Base-by-base conservation (phyloP, 2,113 vertebrate genomes). In the Vulpes ferrilata region DNA sequence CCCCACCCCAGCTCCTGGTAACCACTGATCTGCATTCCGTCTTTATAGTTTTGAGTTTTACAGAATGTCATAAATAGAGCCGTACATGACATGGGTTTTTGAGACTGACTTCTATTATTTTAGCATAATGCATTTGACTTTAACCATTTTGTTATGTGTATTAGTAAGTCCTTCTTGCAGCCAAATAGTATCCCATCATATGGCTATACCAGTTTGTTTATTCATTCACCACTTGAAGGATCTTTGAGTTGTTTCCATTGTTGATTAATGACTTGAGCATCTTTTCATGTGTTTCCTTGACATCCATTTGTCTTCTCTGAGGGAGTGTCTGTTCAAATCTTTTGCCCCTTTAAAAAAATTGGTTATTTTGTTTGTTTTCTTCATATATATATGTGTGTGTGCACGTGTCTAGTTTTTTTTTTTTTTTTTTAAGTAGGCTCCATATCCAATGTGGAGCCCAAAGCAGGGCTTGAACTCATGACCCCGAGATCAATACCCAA, bases 11-110 rank as follows among this genome's bases (percentile, higher is more conserved):
- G 67, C 57, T 27, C 25, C 3, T 10, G 13, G 59, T 80, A 64
- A 57, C 60, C 51, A 59, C 16, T 48, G 59, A 62, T 35, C 55
- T 30, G 60, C 15, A 57, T 95, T 67, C 11, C 5, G 15, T 67
- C 80, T 95, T 23, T 38, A n/a, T 76, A 30, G 79, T 22, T 90
- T 83, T 95, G 59, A 51, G 32, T 90, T 82, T 84, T 51, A 78
- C 35, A 78, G 87, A 64, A 84, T 76, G 22, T 67, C 60, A 20
- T 83, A 87, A 48, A 80, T 27, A 95, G 59, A 76, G 65, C 38
- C 22, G 51, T 35, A 57, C 12, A 38, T 82, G 88, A 38, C 22
- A 51, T 78, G 48, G 65, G 20, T 65, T 84, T 92, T 83, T 78
- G 32, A 91, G 32, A 79, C 80, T 65, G 80, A 16, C 22, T 90